Evolutionary conservation across 2,888 invertebrate species (phyloP).

Genomic region (Plebejus melissa): DNA sequence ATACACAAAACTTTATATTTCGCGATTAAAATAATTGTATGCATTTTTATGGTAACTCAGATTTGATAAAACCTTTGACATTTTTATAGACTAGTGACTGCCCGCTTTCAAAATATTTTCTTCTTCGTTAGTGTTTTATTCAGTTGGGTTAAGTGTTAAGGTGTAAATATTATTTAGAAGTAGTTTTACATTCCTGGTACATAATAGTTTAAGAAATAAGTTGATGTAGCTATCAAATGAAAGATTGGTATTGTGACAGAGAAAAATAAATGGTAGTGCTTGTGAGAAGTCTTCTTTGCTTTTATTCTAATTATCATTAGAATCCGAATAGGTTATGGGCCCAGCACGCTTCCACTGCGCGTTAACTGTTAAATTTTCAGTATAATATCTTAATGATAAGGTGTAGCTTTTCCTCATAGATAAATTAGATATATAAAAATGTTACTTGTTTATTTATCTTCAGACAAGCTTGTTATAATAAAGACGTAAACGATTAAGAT

Average conservation of each 20-base stretch:
- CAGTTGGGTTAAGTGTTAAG: not conserved
- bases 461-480: not conserved
- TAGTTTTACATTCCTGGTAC: too few species aligned
- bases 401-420: not conserved
- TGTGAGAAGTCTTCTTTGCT: too few species aligned
- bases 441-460: not conserved
- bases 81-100: not conserved
- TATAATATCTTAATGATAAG: not conserved
- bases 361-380: not conserved
- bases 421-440: not conserved
- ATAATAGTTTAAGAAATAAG: too few species aligned
- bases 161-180: too few species aligned
- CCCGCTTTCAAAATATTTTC: not conserved
- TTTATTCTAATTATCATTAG: too few species aligned
- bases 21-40: too few species aligned
- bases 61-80: not conserved
- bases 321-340: constrained; percentile 82
- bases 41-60: too few species aligned
- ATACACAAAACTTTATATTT: too few species aligned
- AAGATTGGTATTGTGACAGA: too few species aligned
- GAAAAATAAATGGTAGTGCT: too few species aligned
- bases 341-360: constrained; percentile 91
- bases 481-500: constrained; percentile 22
- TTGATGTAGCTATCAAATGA: too few species aligned
- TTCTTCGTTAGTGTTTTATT: not conserved